Evolutionary conservation across 1,140 invertebrate genomes (phyloP).

Genomic region (Branchinecta lynchi): DNA sequence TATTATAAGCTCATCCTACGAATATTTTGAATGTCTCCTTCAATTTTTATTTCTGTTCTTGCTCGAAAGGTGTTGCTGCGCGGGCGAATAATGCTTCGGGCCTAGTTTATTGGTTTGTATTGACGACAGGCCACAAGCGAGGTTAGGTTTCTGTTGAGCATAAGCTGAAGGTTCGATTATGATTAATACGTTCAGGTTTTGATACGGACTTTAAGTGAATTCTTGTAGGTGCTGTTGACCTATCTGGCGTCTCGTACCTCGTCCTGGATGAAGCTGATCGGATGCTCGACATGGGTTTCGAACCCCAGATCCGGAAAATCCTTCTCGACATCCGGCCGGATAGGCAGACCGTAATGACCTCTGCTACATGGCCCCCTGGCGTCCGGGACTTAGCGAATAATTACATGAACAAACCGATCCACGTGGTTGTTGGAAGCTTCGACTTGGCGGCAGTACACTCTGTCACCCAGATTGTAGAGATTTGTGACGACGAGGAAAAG

Average conservation of each 20-base stretch:
- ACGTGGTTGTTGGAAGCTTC: constrained; percentile 71
- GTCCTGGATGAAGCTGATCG: constrained; percentile 66
- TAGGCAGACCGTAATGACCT: constrained; percentile 69
- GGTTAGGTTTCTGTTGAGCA: no score
- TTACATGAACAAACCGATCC: constrained; percentile 73
- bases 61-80: no score
- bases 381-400: constrained; percentile 61
- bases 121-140: no score
- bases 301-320: constrained; percentile 60
- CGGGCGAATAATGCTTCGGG: no score
- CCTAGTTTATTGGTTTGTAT: no score
- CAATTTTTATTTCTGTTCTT: no score
- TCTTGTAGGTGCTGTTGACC: background rate
- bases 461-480: constrained; percentile 55
- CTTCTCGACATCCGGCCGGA: constrained; percentile 59
- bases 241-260: constrained; percentile 51
- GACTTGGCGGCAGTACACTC: constrained; percentile 69
- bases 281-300: constrained; percentile 43
- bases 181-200: no score
- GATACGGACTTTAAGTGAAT: background rate
- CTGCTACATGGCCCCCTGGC: constrained; percentile 73
- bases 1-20: no score
- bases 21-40: no score
- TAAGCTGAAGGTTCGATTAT: no score
- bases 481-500: constrained; percentile 58